phyloP scores from a whole-genome alignment of 2,113 vertebrate species.

The Heterotilapia buettikoferi region DNA sequence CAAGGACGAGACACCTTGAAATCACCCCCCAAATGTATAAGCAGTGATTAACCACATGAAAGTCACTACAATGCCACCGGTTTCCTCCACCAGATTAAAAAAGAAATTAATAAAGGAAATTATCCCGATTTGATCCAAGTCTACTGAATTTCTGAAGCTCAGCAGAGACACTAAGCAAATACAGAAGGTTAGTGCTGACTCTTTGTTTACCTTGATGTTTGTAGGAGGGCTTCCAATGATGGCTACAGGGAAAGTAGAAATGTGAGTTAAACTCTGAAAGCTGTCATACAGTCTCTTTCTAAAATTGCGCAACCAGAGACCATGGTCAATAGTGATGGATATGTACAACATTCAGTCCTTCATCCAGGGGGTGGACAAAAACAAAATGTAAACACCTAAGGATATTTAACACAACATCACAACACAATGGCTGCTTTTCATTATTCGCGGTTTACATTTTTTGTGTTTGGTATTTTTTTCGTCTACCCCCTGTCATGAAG shows the following conservation, averaged over 20 bases:
- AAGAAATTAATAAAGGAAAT: constrained; percentile 7
- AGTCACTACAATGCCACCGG: neutral
- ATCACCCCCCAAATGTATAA: neutral
- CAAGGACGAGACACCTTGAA: neutral
- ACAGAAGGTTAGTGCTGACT: neutral
- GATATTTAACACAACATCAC: neutral
- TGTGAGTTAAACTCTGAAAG: constrained; percentile 48
- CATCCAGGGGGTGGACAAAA: constrained; percentile 5
- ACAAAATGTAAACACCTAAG: neutral
- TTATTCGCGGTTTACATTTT: neutral
- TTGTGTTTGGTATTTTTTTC: neutral
- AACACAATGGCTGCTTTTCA: neutral
- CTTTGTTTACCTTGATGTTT: constrained; percentile 66
- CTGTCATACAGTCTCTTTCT: neutral
- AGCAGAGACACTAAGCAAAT: neutral
- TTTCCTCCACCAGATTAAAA: constrained; percentile 13
- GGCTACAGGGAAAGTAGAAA: constrained; percentile 70
- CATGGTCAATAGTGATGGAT: neutral
- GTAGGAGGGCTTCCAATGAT: constrained; percentile 48
- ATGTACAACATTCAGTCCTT: neutral
- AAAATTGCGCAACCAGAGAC: neutral
- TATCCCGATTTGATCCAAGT: neutral
- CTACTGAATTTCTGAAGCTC: constrained; percentile 6
- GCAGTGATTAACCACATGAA: neutral
- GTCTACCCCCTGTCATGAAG: constrained; percentile 10